Evolutionary conservation across 2,113 vertebrate genomes (phyloP).

Genomic region (Cricetomys ansorgei): DNA sequence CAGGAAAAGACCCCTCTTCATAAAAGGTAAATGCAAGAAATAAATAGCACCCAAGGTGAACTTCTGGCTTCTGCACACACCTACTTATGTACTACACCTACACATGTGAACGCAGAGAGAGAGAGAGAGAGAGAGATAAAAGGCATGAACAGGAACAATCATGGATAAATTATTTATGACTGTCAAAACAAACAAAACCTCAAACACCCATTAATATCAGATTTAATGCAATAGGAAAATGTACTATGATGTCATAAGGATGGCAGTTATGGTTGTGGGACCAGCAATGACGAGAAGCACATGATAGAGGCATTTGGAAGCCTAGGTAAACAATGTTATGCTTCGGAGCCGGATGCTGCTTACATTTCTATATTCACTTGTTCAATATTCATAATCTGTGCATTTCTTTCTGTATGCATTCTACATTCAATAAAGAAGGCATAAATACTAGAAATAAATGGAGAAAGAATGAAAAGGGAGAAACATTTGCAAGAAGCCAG

Average conservation of each 20-base stretch:
- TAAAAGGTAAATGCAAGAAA: background rate
- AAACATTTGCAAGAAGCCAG: background rate
- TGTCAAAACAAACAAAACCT: background rate
- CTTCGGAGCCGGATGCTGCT: background rate
- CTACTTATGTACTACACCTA: background rate
- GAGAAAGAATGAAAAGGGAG: background rate
- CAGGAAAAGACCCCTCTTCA: background rate
- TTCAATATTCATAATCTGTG: background rate
- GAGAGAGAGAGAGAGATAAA: background rate
- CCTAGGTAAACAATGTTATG: background rate
- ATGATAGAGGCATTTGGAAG: background rate
- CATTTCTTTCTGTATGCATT: background rate
- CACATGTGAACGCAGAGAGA: background rate
- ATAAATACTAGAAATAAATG: background rate
- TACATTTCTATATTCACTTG: background rate
- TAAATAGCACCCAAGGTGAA: too few species aligned
- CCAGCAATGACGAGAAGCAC: background rate
- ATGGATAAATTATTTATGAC: background rate
- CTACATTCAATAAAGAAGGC: slow-evolving; percentile 12
- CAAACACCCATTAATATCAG: background rate
- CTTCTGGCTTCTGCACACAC: background rate
- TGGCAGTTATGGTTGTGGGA: background rate
- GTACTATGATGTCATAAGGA: background rate
- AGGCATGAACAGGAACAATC: background rate
- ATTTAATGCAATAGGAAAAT: background rate